Conservation (phyloP, 2,113 vertebrate species). For the Dipodomys spectabilis region DNA sequence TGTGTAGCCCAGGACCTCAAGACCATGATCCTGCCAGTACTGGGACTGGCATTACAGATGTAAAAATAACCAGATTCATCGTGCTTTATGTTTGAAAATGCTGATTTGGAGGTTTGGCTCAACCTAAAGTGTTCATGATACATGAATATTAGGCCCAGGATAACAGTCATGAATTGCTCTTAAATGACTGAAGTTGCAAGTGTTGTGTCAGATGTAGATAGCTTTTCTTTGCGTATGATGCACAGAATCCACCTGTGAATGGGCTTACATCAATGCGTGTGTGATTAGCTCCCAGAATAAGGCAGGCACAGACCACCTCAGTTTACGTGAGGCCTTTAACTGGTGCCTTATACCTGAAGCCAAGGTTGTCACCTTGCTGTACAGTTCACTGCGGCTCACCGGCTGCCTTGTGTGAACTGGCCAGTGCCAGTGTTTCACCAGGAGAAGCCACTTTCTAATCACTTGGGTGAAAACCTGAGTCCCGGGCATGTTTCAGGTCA, state of each 20-base stretch:
- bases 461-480: slow-evolving; percentile 28
- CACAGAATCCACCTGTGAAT: neutral
- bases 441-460: slow-evolving; percentile 36
- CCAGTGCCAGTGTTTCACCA: slow-evolving; percentile 32
- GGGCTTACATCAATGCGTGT: neutral
- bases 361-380: neutral
- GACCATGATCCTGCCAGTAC: no score
- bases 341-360: no score
- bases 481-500: slow-evolving; percentile 36
- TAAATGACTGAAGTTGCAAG: no score
- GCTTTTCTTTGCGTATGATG: neutral
- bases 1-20: neutral
- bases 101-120: neutral
- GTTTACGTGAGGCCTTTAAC: no score
- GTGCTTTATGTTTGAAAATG: neutral
- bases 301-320: neutral
- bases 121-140: slow-evolving; percentile 10
- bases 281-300: neutral
- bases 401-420: neutral
- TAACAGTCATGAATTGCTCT: no score
- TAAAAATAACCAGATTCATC: neutral
- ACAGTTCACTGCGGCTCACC: no score
- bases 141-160: neutral
- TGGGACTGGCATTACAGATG: no score
- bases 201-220: no score